Conservation (phyloP, 2,797 vertebrate species). For the Bradypus variegatus region DNA sequence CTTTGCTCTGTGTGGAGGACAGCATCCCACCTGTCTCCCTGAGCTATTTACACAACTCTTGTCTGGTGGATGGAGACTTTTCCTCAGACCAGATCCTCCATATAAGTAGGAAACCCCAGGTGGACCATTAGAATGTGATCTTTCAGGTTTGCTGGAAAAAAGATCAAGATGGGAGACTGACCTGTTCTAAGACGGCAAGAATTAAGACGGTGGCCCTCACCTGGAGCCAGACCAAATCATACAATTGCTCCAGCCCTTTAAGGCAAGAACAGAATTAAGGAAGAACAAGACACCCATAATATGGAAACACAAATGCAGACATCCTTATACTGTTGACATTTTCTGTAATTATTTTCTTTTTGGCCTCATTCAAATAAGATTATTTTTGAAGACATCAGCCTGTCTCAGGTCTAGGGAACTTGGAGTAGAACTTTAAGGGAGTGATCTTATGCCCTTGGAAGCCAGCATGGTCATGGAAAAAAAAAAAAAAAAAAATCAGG, state of each 20-base stretch:
- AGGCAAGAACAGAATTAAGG: background rate
- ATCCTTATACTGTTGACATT: background rate
- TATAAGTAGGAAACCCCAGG: background rate
- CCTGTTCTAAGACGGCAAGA: background rate
- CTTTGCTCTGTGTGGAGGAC: background rate
- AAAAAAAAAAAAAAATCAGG: background rate
- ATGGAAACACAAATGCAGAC: background rate
- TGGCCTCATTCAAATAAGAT: background rate
- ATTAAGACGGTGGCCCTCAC: background rate
- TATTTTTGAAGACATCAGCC: conserved; percentile 14
- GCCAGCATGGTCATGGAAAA: background rate
- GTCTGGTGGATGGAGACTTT: background rate
- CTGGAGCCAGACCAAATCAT: background rate
- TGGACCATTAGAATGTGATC: background rate
- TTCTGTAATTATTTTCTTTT: conserved; percentile 9
- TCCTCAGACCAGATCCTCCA: background rate
- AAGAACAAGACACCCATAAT: background rate
- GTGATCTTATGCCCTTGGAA: background rate
- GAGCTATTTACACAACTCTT: background rate
- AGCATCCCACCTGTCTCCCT: background rate
- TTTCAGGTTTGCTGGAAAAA: background rate
- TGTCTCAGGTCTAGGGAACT: background rate
- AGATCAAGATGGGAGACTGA: background rate
- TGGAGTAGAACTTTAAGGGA: background rate
- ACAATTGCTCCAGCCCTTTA: background rate